Evolutionary conservation across 2,113 vertebrate species (phyloP).

Genomic region (Irena cyanogastra): DNA sequence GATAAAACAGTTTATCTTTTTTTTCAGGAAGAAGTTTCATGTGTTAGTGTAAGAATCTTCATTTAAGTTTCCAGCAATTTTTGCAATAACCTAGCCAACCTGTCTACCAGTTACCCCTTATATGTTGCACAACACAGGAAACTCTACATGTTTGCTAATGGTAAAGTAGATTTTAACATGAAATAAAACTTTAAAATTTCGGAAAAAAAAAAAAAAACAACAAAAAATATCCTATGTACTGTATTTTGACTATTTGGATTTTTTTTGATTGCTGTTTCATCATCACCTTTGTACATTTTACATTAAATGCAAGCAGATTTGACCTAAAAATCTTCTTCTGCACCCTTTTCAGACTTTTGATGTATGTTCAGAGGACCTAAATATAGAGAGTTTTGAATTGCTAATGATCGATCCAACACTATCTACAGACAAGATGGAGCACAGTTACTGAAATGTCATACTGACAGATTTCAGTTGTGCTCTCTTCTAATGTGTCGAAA

Average conservation of each 20-base stretch:
- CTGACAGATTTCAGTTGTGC: background rate
- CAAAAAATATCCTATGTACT: too few relatives aligned
- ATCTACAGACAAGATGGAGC: background rate
- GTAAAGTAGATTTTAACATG: background rate
- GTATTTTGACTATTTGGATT: background rate
- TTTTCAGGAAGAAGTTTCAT: background rate
- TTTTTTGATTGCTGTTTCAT: background rate
- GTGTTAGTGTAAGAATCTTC: background rate
- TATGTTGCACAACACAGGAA: background rate
- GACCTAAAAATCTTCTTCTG: background rate
- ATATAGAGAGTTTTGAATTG: background rate
- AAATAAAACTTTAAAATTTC: too few relatives aligned
- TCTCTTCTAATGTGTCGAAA: background rate
- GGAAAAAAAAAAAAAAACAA: too few relatives aligned
- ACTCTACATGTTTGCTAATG: background rate
- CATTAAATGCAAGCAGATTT: background rate
- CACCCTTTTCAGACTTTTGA: background rate
- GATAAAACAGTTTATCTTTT: background rate
- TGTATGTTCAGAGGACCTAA: background rate
- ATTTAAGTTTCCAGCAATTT: background rate
- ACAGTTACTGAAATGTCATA: background rate
- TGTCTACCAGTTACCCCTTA: background rate
- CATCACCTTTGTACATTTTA: background rate
- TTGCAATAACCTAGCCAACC: background rate
- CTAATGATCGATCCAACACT: background rate